Conservation (phyloP, 2,113 vertebrate genomes). For the Trichomycterus rosablanca region DNA sequence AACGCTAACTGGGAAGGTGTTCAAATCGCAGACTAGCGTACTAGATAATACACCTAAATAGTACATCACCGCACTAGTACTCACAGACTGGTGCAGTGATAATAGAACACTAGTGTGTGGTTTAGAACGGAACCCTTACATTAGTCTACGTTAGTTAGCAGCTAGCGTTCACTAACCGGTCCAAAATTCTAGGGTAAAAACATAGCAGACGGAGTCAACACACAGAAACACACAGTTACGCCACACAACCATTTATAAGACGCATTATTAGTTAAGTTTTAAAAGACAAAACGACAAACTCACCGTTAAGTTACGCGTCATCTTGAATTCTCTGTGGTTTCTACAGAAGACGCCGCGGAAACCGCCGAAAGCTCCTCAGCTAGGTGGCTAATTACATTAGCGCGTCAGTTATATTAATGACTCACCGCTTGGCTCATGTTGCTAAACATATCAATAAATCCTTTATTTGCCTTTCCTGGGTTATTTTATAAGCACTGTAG, state of each 20-base stretch:
- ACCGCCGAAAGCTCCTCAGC: not conserved
- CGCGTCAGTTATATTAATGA: not conserved
- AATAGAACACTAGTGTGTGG: too few species aligned
- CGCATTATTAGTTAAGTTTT: not conserved
- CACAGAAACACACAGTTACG: not conserved
- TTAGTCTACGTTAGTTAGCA: too few species aligned
- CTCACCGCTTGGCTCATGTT: not conserved
- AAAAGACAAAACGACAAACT: not conserved
- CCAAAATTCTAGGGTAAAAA: too few species aligned
- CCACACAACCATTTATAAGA: not conserved
- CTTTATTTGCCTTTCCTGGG: too few species aligned
- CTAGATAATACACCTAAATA: too few species aligned
- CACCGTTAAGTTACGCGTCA: conserved; percentile 25
- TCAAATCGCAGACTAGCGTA: too few species aligned
- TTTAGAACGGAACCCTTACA: too few species aligned
- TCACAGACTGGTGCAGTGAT: too few species aligned
- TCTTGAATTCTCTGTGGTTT: conserved; percentile 11
- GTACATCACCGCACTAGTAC: too few species aligned
- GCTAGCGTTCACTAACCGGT: too few species aligned
- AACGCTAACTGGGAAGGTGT: too few species aligned
- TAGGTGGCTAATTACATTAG: not conserved
- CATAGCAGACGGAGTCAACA: not conserved
- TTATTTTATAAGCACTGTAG: not conserved
- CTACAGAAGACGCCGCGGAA: not conserved
- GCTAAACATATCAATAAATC: not conserved